Percentiles rank a stretch among this genome's conserved stretches.
These are phyloP conservation scores for Corvus hawaiiensis DNA, from an alignment of 2,113 vertebrate species.

Conservation along the genomic window DNA sequence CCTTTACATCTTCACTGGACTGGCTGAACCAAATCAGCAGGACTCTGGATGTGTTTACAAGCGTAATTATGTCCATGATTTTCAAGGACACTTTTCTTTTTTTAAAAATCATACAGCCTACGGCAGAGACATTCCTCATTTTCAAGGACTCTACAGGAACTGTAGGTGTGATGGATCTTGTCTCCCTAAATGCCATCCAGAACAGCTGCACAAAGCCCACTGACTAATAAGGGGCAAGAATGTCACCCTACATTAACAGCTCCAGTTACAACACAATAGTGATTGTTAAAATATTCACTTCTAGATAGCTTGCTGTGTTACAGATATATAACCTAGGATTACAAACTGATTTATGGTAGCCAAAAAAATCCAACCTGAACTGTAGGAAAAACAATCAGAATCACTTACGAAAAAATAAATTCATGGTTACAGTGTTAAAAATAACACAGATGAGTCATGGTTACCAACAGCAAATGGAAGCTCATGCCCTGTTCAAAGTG, in stretches of 20 bases:
- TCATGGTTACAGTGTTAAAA: neutral
- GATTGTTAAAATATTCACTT: neutral
- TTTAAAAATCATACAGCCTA: neutral
- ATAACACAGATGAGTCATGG: neutral
- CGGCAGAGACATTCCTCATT: neutral
- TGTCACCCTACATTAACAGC: neutral
- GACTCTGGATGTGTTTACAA: neutral
- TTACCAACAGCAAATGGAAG: neutral
- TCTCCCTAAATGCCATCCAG: neutral
- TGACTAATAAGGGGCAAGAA: neutral
- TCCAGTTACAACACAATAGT: neutral
- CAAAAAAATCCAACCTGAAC: neutral
- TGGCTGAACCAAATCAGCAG: neutral
- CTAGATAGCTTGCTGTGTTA: neutral
- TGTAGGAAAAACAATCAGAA: neutral
- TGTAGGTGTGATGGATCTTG: neutral
- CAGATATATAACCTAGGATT: neutral
- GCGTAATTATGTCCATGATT: neutral
- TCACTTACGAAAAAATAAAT: neutral
- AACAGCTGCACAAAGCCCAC: slow-evolving; percentile 47
- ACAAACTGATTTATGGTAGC: neutral
- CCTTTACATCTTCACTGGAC: neutral
- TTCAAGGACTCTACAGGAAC: neutral
- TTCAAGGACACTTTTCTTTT: neutral
- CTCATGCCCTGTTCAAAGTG: neutral